phyloP scores from a whole-genome alignment of 2,113 vertebrate genomes.

The Varanus salvator region DNA sequence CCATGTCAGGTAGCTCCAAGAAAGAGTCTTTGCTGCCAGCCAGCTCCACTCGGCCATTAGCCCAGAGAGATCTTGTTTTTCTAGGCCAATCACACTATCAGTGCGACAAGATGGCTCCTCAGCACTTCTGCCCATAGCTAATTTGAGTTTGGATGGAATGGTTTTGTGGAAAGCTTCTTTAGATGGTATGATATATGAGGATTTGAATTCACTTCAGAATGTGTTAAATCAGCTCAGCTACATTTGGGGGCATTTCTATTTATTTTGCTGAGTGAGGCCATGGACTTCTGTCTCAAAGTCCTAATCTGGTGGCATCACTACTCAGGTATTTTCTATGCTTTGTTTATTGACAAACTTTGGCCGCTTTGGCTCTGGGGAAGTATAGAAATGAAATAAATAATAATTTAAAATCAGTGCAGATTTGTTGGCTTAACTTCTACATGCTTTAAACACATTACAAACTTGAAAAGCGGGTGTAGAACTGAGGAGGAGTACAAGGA shows the following conservation, averaged over 20 bases:
- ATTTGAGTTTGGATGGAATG: neutral
- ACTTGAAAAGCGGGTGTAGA: neutral
- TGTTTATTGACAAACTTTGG: neutral
- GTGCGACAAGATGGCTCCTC: neutral
- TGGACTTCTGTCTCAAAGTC: neutral
- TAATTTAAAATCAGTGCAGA: neutral
- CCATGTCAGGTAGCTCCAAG: too few species aligned
- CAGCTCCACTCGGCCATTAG: too few species aligned
- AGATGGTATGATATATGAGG: neutral
- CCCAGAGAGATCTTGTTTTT: too few species aligned
- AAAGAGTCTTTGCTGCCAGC: too few species aligned
- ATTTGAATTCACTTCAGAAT: too few species aligned
- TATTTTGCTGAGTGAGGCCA: neutral
- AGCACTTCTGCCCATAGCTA: neutral
- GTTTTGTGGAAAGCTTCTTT: neutral
- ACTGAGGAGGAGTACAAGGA: too few species aligned
- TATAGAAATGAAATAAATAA: too few species aligned
- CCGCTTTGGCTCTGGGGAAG: too few species aligned
- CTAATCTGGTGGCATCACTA: neutral
- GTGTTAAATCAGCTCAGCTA: too few species aligned
- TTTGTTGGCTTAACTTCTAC: neutral
- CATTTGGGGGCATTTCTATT: neutral
- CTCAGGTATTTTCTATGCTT: neutral
- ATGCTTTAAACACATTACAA: neutral
- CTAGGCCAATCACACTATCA: too few species aligned